Percentiles rank a stretch among this genome's conserved stretches.
phyloP scores from a whole-genome alignment of 2,888 invertebrate genomes.

The Noctua janthina region DNA sequence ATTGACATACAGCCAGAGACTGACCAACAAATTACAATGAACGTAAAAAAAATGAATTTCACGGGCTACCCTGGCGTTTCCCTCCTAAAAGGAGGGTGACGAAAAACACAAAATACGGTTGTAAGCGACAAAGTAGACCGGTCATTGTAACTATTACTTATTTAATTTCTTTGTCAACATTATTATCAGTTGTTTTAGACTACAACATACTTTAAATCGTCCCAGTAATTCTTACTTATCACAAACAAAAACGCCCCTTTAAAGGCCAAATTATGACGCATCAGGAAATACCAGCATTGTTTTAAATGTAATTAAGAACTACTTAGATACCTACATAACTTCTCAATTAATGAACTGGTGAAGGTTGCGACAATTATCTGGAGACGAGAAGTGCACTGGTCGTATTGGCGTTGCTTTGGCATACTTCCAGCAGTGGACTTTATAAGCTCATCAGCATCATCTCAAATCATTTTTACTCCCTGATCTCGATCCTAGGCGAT shows the following conservation, averaged over 20 bases:
- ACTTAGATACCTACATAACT: constrained; percentile 4
- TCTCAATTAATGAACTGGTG: neutral
- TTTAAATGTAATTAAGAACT: neutral
- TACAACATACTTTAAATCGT: constrained; percentile 6
- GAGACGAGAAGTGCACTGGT: neutral
- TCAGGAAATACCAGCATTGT: constrained; percentile 21
- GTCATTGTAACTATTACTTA: constrained; percentile 37
- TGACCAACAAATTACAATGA: neutral
- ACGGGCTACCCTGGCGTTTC: neutral
- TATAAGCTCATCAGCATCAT: neutral
- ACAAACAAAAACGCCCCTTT: constrained; percentile 35
- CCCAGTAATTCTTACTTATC: constrained; percentile 50
- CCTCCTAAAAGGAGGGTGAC: neutral
- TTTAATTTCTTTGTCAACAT: constrained; percentile 40
- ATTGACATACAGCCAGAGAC: neutral
- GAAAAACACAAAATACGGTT: constrained; percentile 1
- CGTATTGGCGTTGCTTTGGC: neutral
- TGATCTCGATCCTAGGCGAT: neutral
- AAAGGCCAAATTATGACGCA: constrained; percentile 29
- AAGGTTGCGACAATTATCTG: neutral
- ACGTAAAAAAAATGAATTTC: neutral
- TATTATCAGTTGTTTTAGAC: constrained; percentile 41
- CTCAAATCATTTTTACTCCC: neutral
- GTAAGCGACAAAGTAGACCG: constrained; percentile 15
- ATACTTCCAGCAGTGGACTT: no score